Base-by-base conservation (phyloP, 2,113 vertebrate genomes). In the Pseudopodoces humilis region DNA sequence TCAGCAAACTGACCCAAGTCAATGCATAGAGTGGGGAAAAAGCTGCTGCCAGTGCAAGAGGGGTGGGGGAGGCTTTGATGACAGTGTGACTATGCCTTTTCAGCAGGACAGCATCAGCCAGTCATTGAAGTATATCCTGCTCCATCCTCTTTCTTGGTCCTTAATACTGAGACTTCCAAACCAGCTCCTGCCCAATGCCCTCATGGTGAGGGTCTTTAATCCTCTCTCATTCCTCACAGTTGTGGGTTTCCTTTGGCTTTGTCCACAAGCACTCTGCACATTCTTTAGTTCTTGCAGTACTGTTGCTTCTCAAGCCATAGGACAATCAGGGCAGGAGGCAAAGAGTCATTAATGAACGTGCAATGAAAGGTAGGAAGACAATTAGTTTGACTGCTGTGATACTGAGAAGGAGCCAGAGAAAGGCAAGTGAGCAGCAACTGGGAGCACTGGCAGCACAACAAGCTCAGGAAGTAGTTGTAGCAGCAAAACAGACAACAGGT, bases 151-250 rank as follows among this genome's bases (percentile, higher is more conserved):
- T 53, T 22, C 28, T 65, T 71, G 6, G 19, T 15, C 25, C 25
- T 75, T 37, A 59, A 31, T 5, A 18, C 4, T 2, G 4, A 5
- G 21, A 37, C 47, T 83, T 75, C 50, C 20, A 74, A 71, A 41
- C 4, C 4, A 41, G 4, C 0, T 9, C 6, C n/a, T 52, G 15
- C 13, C 31, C 46, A 56, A 56, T 0, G 0, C 15, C 9, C 18
- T 33, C 1, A 0, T 3, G 12, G 15, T 31, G 19, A 24, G 15
- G 7, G 15, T 47, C 30, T 67, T 30, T 46, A 25, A 72, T 25
- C 13, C 8, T 23, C 37, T 49, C 27, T 22, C 6, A 0, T 52
- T 50, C 19, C 37, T 60, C 63, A 43, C 30, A 52, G 28, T 9
- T 2, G 0, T 13, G 23, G 30, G 11, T 13, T 72, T 86, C 24